phyloP scores from a whole-genome alignment of 1,140 invertebrate species.

The Chelonus insularis region DNA sequence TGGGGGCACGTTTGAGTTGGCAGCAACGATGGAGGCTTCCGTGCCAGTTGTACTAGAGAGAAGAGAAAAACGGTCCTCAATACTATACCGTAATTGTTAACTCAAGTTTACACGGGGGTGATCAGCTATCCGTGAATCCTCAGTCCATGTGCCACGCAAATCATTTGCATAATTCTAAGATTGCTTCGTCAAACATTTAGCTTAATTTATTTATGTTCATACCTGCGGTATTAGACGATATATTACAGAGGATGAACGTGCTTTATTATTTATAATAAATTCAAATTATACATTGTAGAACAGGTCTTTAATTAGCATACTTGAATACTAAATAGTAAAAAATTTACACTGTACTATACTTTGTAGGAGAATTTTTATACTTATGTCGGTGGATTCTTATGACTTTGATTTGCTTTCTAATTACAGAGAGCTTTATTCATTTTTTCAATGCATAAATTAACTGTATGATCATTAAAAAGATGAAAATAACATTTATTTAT shows the following conservation, averaged over 20 bases:
- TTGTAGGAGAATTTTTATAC: no score
- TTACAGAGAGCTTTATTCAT: no score
- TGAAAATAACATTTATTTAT: no score
- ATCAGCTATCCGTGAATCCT: conserved; percentile 29
- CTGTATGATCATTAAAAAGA: no score
- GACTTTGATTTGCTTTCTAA: no score
- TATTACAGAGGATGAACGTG: no score
- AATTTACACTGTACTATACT: no score
- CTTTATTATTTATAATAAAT: no score
- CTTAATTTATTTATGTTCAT: conserved; percentile 8
- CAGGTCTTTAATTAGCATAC: background rate
- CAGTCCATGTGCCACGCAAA: conserved; percentile 1
- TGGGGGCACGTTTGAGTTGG: conserved; percentile 3
- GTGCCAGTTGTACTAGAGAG: background rate
- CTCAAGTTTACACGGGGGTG: conserved; percentile 19
- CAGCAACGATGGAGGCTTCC: background rate
- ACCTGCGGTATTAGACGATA: background rate
- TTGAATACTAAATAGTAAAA: no score
- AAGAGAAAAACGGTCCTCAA: conserved; percentile 14
- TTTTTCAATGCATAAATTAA: no score
- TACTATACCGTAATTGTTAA: conserved; percentile 25
- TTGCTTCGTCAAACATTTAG: conserved; percentile 3
- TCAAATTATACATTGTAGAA: no score
- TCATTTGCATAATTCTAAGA: conserved; percentile 27
- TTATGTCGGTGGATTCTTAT: no score